Conservation (phyloP, 2,113 vertebrate species). For the Callipepla californica region DNA sequence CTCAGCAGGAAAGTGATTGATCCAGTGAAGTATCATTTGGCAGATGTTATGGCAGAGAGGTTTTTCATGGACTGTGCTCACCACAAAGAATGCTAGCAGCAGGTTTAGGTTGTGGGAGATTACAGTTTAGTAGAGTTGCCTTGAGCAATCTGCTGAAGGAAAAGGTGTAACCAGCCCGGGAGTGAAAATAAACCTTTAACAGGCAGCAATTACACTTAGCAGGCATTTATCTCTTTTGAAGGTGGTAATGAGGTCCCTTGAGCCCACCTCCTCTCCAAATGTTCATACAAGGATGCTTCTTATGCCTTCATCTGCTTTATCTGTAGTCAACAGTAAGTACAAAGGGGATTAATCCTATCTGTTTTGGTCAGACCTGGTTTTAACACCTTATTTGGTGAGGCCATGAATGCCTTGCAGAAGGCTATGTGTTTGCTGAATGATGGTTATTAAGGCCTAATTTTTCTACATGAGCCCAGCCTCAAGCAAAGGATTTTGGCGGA, state of each 20-base stretch:
- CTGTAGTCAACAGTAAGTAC: neutral
- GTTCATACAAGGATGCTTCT: neutral
- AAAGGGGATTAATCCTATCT: neutral
- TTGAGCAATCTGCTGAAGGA: neutral
- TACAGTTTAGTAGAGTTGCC: neutral
- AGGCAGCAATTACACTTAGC: neutral
- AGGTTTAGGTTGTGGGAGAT: fast-evolving
- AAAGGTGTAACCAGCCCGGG: neutral
- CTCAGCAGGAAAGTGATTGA: neutral
- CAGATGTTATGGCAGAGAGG: fast-evolving
- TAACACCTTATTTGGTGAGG: neutral
- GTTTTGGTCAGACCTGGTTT: neutral
- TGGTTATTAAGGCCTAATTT: neutral
- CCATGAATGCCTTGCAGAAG: neutral
- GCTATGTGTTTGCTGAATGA: neutral
- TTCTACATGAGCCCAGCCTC: fast-evolving
- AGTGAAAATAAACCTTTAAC: neutral
- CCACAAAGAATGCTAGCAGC: fast-evolving
- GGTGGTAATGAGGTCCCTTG: neutral
- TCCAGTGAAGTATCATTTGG: fast-evolving
- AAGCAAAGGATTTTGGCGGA: neutral
- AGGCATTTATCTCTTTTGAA: neutral
- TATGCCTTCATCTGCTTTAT: neutral
- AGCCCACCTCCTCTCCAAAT: neutral
- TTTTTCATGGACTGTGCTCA: neutral